These are phyloP conservation scores for Takifugu flavidus DNA, from an alignment of 2,113 vertebrate genomes.

Conservation along the genomic window DNA sequence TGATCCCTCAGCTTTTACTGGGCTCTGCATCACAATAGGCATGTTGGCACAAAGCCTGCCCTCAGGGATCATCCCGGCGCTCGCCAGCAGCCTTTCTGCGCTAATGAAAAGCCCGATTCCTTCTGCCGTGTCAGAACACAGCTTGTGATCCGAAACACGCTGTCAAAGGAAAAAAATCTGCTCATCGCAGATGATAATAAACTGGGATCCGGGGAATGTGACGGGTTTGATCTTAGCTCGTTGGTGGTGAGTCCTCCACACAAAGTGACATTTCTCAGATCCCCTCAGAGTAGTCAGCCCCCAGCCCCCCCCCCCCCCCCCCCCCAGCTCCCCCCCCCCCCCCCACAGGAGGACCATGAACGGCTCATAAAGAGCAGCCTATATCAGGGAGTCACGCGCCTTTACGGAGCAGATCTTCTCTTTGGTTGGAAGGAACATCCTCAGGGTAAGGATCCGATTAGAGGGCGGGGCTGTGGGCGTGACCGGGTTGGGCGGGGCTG, in stretches of 20 bases:
- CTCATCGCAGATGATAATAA: constrained; percentile 8
- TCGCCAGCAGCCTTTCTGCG: constrained; percentile 24
- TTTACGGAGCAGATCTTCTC: constrained; percentile 15
- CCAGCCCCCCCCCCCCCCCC: constrained; percentile 39
- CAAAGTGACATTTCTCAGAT: constrained; percentile 33
- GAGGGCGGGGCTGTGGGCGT: constrained; percentile 18
- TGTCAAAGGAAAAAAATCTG: neutral
- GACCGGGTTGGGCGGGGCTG: neutral
- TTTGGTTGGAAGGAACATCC: constrained; percentile 3
- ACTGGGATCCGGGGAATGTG: constrained; percentile 1
- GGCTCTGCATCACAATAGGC: constrained; percentile 60
- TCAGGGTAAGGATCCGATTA: constrained; percentile 40
- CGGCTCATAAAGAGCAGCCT: constrained; percentile 60
- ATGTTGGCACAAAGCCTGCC: constrained; percentile 63
- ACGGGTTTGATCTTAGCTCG: neutral
- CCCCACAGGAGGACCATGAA: constrained; percentile 43
- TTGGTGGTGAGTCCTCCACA: neutral
- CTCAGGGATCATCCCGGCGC: constrained; percentile 44
- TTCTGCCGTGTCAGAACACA: constrained; percentile 30
- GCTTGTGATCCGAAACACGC: constrained; percentile 7
- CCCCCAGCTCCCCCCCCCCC: constrained; percentile 34
- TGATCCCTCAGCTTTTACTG: neutral
- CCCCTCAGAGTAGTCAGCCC: constrained; percentile 36
- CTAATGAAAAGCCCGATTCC: constrained; percentile 55
- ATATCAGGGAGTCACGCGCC: constrained; percentile 49